Evolutionary conservation across 2,113 vertebrate genomes (phyloP).

Genomic region (Addax nasomaculatus): DNA sequence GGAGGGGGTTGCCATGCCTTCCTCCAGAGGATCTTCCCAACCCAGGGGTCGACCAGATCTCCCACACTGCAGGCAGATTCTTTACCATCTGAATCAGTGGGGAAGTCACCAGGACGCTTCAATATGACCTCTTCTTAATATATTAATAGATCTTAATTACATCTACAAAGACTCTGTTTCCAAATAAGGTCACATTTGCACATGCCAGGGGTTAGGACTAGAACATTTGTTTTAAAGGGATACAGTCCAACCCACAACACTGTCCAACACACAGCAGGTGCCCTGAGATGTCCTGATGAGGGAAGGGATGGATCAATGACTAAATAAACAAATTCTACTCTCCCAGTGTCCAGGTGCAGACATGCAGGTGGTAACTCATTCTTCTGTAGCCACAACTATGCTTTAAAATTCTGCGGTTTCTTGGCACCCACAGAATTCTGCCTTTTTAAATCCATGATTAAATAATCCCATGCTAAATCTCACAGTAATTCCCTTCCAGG

Average conservation of each 20-base stretch:
- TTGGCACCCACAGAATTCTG: constrained; percentile 49
- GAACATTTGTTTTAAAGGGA: not conserved
- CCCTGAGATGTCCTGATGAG: not conserved
- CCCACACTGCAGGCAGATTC: not conserved
- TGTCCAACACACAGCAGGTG: not conserved
- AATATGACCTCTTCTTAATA: not conserved
- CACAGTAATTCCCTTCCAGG: constrained; percentile 72
- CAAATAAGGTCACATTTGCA: not conserved
- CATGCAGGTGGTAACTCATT: not conserved
- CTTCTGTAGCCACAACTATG: constrained; percentile 47
- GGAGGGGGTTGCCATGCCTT: not conserved
- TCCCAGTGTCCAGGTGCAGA: not conserved
- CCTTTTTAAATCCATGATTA: constrained; percentile 63
- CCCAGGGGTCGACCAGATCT: not conserved
- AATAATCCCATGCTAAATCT: constrained; percentile 76
- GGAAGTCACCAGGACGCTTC: not conserved
- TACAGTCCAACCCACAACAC: not conserved
- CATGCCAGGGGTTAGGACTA: not conserved
- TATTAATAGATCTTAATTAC: not conserved
- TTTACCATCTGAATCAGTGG: not conserved
- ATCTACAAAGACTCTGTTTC: not conserved
- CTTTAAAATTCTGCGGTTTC: not conserved
- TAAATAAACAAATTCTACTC: not conserved
- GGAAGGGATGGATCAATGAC: not conserved
- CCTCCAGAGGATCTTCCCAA: not conserved